Evolutionary conservation across 1,140 invertebrate genomes (phyloP), one percentile per base, ranked within the genome.

Genomic region (Leptestheria dahalacensis): DNA sequence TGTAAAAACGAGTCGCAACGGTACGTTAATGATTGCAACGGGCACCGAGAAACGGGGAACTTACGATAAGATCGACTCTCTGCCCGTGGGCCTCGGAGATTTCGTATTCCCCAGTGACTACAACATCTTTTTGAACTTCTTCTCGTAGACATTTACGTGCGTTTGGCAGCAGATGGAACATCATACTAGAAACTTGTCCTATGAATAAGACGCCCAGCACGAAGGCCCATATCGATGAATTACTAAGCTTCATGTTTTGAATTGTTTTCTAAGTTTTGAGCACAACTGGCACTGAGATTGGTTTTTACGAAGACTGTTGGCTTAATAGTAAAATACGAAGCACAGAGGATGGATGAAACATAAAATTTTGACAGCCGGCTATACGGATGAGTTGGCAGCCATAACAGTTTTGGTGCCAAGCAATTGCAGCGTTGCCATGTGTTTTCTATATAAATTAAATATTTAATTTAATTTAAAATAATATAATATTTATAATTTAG

Each of bases 41-140:
- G n/a, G n/a, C n/a, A n/a, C n/a, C n/a, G n/a, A n/a, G n/a, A n/a
- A n/a, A n/a, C n/a, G n/a, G n/a, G n/a, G n/a, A 65, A 79, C 82
- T 82, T 79, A 97, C 94, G 68, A 85, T 75, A 68, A 95, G 85
- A 73, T 93, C 86, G 24, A 94, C 82, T 72, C 83, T 84, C 72
- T 97, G 90, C 23, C 87, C 89, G 20, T 83, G 80, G 23, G 80
- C 81, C 62, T 92, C 84, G 47, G 85, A 83, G 15, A 98, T 80
- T 67, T 91, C 85, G 69, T 91, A 99, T 72, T 97, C 92, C 26
- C 95, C 96, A 62, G 85, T 86, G 33, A 98, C 86, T n/a, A 97
- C 76, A 62, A 96, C 87, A 77, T 97, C 87, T 69, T 92, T 90
- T 66, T 95, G 90, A 59, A 98, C 81, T 77, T 99, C 93, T 72